Base-by-base conservation (phyloP, 2,888 invertebrate genomes). In the Dinocampus coccinellae region DNA sequence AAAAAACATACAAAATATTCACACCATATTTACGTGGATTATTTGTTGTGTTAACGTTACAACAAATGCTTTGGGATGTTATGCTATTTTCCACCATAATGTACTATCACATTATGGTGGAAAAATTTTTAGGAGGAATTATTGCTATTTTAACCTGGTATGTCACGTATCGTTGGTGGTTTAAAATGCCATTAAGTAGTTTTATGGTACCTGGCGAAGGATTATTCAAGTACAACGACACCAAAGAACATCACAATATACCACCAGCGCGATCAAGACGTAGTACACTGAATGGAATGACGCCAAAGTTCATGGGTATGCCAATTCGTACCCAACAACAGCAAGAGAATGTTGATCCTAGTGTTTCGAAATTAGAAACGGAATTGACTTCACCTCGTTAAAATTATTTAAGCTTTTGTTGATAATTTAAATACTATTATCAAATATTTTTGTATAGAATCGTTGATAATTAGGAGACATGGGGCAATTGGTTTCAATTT, bases 41-140 rank as follows among this genome's bases (percentile, higher is more conserved):
- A 22, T 92, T 97, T 79, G 91, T 97, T 79, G 89, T 90, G 0
- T 93, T 97, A 88, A 93, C 97, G 0, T 77, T 92, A 0, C 90
- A 97, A 69, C 94, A 94, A 82, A 81, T 97, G 29, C 86, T 97
- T n/a, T 98, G 97, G 97, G 97, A 99, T 88, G 90, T 97, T 3
- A 98, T 98, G 97, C 89, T 99, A 60, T 90, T 97, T 3, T 93
- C 94, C 42, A 98, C 99, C 0, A 93, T 97, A 87, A 85, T 99
- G 7, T 99, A 98, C 87, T 98, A 97, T 88, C 99, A 99, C 87
- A 94, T 95, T 63, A 95, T 98, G 94, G 92, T 97, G 29, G 98
- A 99, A 86, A 99, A 99, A 86, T 93, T 99, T 73, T 86, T 96
- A 0, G 97, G 96, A 80, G 96, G 96, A 24, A 90, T 93, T n/a